These are phyloP conservation scores for Lerista edwardsae DNA, from an alignment of 2,797 vertebrate species.

Conservation along the genomic window DNA sequence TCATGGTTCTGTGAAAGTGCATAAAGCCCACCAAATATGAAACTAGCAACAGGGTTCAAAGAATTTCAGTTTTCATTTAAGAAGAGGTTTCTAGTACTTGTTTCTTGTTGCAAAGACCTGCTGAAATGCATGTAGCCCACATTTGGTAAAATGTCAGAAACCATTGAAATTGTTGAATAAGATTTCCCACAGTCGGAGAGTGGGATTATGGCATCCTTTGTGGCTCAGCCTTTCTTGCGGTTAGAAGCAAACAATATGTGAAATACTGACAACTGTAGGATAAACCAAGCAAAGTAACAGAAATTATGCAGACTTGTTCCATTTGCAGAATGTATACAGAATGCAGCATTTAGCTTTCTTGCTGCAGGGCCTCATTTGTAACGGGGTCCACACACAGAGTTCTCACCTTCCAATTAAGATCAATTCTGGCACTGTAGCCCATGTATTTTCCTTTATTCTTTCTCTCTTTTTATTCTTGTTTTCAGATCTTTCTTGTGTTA, in stretches of 20 bases:
- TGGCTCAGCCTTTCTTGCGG: neutral
- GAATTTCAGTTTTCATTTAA: neutral
- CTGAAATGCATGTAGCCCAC: neutral
- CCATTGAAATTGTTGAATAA: neutral
- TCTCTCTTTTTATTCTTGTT: slow-evolving; percentile 8
- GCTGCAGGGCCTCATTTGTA: neutral
- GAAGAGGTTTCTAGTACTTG: neutral
- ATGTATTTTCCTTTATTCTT: neutral
- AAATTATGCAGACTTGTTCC: neutral
- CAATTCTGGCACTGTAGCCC: neutral
- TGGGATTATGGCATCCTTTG: neutral
- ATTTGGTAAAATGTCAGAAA: neutral
- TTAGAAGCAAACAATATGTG: neutral
- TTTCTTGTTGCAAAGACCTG: neutral
- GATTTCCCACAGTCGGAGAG: neutral
- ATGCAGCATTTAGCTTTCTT: no score
- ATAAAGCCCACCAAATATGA: no score
- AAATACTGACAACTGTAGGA: neutral
- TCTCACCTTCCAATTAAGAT: no score
- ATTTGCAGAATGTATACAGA: neutral
- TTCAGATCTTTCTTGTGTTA: slow-evolving; percentile 90
- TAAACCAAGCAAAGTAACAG: neutral
- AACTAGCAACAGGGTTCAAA: neutral
- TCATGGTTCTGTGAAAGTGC: neutral
- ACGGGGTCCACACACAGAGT: neutral